Base-by-base conservation (phyloP, 2,113 vertebrate genomes). In the Anser brachyrhynchus region DNA sequence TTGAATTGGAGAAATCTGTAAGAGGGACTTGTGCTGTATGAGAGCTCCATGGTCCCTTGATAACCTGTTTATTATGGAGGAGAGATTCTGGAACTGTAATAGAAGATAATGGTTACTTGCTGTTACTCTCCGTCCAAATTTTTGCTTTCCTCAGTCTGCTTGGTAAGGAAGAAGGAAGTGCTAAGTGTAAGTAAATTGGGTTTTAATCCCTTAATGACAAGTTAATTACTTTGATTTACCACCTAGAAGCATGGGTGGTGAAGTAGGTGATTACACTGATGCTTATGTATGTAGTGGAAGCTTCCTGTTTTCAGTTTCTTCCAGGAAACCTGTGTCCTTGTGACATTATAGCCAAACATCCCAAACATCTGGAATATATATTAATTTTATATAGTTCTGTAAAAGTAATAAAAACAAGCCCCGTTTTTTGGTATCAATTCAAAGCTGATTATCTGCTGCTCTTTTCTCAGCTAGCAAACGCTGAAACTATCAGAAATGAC, bases 41-140 rank as follows among this genome's bases (percentile, higher is more conserved):
- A 65, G 75, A 89, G 49, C 57, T 72, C 37, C 84, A 64, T 62
- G 19, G 11, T 72, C 17, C n/a, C 12, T 26, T 49, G 21, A 67
- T 43, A 67, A 6, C 11, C 70, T 0, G 0, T 13, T 3, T n/a
- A 8, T 69, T 72, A 61, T 3, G 7, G 52, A 58, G 28, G 23
- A 78, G 44, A 59, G 29, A 37, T 55, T 62, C 25, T 35, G 39
- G 20, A 75, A 79, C n/a, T 58, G 12, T 10, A 11, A 29, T 13
- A 39, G 65, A 81, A 88, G 67, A 22, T 71, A 54, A 13, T 67
- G 52, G n/a, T 66, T 92, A 39, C 7, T 65, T 6, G 7, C 25
- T 73, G 13, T 54, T 3, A 6, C 19, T 22, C 69, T 12, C 11
- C 10, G 74, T 86, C 13, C 44, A 41, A 23, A 54, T 39, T 37